Conservation (phyloP, 2,113 vertebrate genomes). For the Apeltes quadracus region DNA sequence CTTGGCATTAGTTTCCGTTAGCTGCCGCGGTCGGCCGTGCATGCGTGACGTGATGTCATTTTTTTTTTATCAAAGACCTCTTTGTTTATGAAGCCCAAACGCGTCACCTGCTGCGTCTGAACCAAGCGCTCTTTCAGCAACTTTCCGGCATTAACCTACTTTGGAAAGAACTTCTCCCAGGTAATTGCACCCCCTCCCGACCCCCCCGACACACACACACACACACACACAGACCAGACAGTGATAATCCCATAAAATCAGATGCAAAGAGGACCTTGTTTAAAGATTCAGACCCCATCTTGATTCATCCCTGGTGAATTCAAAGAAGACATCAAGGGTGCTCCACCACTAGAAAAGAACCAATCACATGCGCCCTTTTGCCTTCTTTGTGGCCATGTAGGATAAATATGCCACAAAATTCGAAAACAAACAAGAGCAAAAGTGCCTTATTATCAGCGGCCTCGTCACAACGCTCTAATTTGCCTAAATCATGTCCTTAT, state of each 20-base stretch:
- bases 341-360: slow-evolving; percentile 53
- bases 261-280: slow-evolving; percentile 66
- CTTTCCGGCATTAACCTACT: slow-evolving; percentile 66
- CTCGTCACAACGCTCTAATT: slow-evolving; percentile 79
- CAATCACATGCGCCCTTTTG: slow-evolving; percentile 53
- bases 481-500: slow-evolving; percentile 78
- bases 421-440: slow-evolving; percentile 78
- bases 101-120: slow-evolving; percentile 31
- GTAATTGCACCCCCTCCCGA: slow-evolving; percentile 46
- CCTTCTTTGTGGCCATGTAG: slow-evolving; percentile 43
- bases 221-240: slow-evolving; percentile 28
- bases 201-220: neutral
- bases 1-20: no score
- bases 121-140: slow-evolving; percentile 25
- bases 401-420: slow-evolving; percentile 73
- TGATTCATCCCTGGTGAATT: slow-evolving; percentile 74
- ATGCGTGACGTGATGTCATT: no score
- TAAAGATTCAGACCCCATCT: slow-evolving; percentile 72
- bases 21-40: no score
- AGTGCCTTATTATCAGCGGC: slow-evolving; percentile 76
- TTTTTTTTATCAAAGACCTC: neutral
- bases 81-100: slow-evolving; percentile 31
- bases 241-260: slow-evolving; percentile 64
- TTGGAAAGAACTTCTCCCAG: slow-evolving; percentile 56
- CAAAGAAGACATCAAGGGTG: slow-evolving; percentile 61